Base-by-base conservation (phyloP, 1,140 invertebrate species). In the Ceratosolen solmsi region DNA sequence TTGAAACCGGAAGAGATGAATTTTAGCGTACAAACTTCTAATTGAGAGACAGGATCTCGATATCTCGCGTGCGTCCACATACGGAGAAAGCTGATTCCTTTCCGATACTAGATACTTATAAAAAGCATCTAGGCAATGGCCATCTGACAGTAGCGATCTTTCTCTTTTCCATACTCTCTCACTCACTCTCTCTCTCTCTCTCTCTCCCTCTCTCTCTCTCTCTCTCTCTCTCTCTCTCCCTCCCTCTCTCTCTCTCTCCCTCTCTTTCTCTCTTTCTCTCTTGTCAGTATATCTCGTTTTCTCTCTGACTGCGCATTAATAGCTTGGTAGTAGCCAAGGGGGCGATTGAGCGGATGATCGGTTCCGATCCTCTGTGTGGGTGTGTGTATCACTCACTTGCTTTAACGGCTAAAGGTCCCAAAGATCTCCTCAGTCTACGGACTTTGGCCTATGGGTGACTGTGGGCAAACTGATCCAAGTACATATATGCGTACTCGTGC, bases 141-240 rank as follows among this genome's bases (percentile, higher is more conserved):
- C 33, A 82, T 78, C 74, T 73, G 80, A 77, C 80, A 78, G 80
- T 78, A 78, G 63, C 68, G 68, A 78, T 82, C 54, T 82, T 25
- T 49, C 15, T 71, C 65, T 30, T 58, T 25, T 65, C 46, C 68
- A 46, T 46, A 5, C 41, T 46, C 41, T 46, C 13, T 46, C 13
- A 8, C 13, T n/a, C 41, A 46, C 13, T 75, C 74, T 63, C 30
- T 22, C 41, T 36, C 78, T 56, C 65, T 71, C 68, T 46, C n/a
- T 56, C 27, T 49, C 51, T 70, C 22, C 13, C 38, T 20, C 51
- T 54, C 11, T 65, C 63, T 36, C 15, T 38, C 15, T 17, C 33
- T 36, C 60, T 36, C 78, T 56, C 65, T 71, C 68, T 46, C n/a
- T n/a, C n/a, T 33, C 4, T 60, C 58, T 30, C 8, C 3, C 11